Conservation (phyloP, 53 echinoderm and acorn worm species). For the Mesocentrotus franciscanus region DNA sequence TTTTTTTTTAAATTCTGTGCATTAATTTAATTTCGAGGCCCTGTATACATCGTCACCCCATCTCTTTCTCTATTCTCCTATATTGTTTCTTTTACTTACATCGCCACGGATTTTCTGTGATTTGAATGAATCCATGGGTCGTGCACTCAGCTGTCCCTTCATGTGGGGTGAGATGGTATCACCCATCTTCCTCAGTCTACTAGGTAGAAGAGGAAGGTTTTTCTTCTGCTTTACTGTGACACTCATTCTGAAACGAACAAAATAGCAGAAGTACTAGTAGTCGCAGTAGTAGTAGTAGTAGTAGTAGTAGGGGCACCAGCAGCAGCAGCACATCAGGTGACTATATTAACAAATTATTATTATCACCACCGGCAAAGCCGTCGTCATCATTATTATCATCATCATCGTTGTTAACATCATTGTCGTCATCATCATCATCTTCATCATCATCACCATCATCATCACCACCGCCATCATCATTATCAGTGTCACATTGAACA, state of each 20-base stretch:
- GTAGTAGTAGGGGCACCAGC: not conserved
- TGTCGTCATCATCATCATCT: not conserved
- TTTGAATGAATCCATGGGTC: slow-evolving; percentile 16
- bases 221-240: not conserved
- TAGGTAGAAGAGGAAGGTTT: not conserved
- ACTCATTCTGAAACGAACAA: slow-evolving; percentile 23
- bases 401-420: not conserved
- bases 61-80: not conserved
- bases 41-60: too few species aligned
- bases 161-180: not conserved
- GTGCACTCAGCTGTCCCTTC: slow-evolving; percentile 28
- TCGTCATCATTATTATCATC: too few species aligned
- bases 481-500: too few species aligned
- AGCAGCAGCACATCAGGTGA: not conserved
- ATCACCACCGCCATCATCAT: not conserved
- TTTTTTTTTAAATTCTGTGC: not conserved
- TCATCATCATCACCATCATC: not conserved
- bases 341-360: too few species aligned
- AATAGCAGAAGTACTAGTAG: not conserved
- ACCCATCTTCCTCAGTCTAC: not conserved
- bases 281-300: not conserved
- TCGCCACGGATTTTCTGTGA: slow-evolving; percentile 2
- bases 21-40: too few species aligned
- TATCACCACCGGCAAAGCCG: too few species aligned
- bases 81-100: not conserved